phyloP scores from a whole-genome alignment of 2,888 invertebrate species.

The Perizoma affinitatum region DNA sequence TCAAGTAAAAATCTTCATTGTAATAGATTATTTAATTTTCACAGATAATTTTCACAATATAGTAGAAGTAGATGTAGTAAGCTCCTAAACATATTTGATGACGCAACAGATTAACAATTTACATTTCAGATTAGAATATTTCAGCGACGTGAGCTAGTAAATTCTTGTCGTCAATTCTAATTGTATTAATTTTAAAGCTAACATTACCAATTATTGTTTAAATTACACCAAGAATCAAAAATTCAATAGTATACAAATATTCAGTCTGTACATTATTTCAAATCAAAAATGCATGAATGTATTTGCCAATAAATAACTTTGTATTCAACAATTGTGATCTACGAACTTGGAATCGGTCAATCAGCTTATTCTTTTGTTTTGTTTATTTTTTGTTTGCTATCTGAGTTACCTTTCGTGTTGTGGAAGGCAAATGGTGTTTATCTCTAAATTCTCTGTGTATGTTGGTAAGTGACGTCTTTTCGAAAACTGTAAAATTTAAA shows the following conservation, averaged over 20 bases:
- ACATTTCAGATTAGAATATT: conserved; percentile 16
- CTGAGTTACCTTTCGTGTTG: conserved; percentile 59
- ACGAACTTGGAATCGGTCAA: conserved; percentile 58
- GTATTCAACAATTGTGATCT: conserved; percentile 49
- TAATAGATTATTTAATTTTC: conserved; percentile 2
- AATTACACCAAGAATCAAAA: conserved; percentile 3
- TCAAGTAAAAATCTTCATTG: conserved; percentile 8
- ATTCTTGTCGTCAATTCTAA: conserved; percentile 17
- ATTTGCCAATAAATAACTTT: conserved; percentile 81
- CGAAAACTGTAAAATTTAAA: conserved; percentile 35
- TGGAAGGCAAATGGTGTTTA: conserved; percentile 54
- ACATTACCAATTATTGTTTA: conserved; percentile 9
- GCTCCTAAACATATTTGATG: conserved; percentile 4
- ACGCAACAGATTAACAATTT: conserved; percentile 20
- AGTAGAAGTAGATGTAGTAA: conserved; percentile 25
- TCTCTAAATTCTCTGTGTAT: conserved; percentile 56
- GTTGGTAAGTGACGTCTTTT: conserved; percentile 68
- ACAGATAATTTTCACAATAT: conserved; percentile 11
- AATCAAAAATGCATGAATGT: conserved; percentile 70
- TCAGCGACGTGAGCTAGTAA: conserved; percentile 6
- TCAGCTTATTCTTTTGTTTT: conserved; percentile 58
- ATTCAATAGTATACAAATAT: conserved; percentile 5
- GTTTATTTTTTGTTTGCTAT: conserved; percentile 71
- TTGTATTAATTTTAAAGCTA: conserved; percentile 7
- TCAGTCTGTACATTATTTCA: conserved; percentile 14